A percentile compares a stretch with the other conserved stretches of the same genome.
phyloP scores from a whole-genome alignment of 1,140 invertebrate genomes.

The Centruroides sculpturatus region DNA sequence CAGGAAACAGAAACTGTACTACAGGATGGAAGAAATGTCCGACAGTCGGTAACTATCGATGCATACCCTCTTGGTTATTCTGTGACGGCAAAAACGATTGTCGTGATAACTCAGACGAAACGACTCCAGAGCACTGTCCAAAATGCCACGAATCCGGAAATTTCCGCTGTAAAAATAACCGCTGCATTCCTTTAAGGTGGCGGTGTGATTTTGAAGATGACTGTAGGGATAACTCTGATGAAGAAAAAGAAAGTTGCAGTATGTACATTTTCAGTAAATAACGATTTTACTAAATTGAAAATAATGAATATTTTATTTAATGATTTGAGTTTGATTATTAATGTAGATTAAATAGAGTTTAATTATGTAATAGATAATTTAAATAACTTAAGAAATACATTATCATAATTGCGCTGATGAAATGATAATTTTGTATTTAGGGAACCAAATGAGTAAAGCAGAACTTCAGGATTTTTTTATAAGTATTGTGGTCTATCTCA shows the following conservation, averaged over 20 bases:
- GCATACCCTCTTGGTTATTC: slow-evolving; percentile 88
- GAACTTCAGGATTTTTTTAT: no score
- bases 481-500: no score
- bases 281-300: no score
- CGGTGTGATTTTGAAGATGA: slow-evolving; percentile 54
- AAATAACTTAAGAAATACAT: no score
- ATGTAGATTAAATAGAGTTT: no score
- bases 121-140: slow-evolving; percentile 45
- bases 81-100: slow-evolving; percentile 76
- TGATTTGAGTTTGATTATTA: no score
- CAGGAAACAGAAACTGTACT: slow-evolving; percentile 65
- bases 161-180: slow-evolving; percentile 79
- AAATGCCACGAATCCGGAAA: slow-evolving; percentile 71
- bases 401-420: no score
- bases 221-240: not conserved
- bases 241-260: not conserved
- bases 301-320: no score
- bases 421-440: no score
- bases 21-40: slow-evolving; percentile 83
- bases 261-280: no score
- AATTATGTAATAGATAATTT: no score
- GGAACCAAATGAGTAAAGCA: no score
- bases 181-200: slow-evolving; percentile 86
- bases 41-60: slow-evolving; percentile 72
- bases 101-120: slow-evolving; percentile 77